Percentiles rank a stretch among this genome's conserved stretches.
Conservation (phyloP, 2,797 vertebrate genomes). For the Dryobates pubescens region DNA sequence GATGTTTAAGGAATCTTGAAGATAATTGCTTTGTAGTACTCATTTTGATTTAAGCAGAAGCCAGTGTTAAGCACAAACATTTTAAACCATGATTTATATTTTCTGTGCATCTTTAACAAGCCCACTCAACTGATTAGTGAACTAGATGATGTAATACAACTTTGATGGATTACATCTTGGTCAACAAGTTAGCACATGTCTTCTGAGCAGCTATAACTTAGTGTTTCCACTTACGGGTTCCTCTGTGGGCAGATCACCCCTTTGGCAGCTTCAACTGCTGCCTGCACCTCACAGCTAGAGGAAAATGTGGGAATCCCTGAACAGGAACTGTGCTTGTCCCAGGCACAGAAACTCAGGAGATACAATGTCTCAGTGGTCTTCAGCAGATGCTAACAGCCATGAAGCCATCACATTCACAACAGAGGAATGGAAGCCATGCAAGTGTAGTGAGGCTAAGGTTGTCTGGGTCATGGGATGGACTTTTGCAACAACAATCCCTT, state of each 20-base stretch:
- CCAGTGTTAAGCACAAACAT: neutral
- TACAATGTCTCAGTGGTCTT: fast-evolving
- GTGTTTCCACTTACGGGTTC: neutral
- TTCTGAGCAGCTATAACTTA: neutral
- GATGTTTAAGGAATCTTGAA: neutral
- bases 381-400: neutral
- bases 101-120: neutral
- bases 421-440: neutral
- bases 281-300: neutral
- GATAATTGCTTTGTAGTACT: neutral
- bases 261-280: neutral
- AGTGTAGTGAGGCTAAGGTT: neutral
- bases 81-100: neutral
- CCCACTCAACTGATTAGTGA: neutral
- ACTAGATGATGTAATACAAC: neutral
- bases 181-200: neutral
- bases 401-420: neutral
- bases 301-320: neutral
- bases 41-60: neutral
- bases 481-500: neutral
- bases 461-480: neutral
- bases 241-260: neutral
- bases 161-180: neutral
- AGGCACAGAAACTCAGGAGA: neutral
- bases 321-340: neutral